Base-by-base conservation (phyloP, 2,888 invertebrate genomes). In the Yponomeuta plumbellus region DNA sequence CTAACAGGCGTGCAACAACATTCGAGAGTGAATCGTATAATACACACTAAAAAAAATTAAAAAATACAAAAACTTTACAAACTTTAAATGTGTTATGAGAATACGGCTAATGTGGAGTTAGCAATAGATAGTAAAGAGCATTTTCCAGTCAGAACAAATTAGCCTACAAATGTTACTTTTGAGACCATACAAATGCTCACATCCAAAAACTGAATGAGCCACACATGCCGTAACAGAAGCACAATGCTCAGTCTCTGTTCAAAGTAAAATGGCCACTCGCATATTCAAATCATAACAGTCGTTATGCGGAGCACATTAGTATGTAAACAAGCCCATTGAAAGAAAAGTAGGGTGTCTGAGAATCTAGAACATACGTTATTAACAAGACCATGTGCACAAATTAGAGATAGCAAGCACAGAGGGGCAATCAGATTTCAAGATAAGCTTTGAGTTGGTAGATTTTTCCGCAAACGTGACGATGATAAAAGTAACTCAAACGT, bases 121-220 rank as follows among this genome's bases (percentile, higher is more conserved):
- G n/a, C 8, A 34, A 34, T 6, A 34, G 34, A 34, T 10, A 34
- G 8, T 34, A 34, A 34, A n/a, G n/a, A n/a, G n/a, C n/a, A 34
- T 34, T 8, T 10, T 10, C 8, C 8, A 34, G 34, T 34, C 34
- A 34, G 34, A 8, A 34, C 34, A 34, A 34, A 34, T 34, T 1
- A 34, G 34, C 5, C 5, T 34, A 34, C 34, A 34, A 52, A 17
- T 6, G 44, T 13, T 52, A 17, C 17, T 59, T 59, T 13, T 59
- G 6, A 23, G 2, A 59, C n/a, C 59, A 22, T 59, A 59, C 23
- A 11, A 21, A 59, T 22, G 23, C 59, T 59, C 10, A 5, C n/a
- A 20, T 57, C 57, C 57, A 59, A 59, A 21, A 59, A 59, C 59
- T n/a, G 11, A 52, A 52, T 17, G 13, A 52, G 44, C 44, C 44